phyloP scores from a whole-genome alignment of 2,888 invertebrate species.

The Heliconius ethilla region DNA sequence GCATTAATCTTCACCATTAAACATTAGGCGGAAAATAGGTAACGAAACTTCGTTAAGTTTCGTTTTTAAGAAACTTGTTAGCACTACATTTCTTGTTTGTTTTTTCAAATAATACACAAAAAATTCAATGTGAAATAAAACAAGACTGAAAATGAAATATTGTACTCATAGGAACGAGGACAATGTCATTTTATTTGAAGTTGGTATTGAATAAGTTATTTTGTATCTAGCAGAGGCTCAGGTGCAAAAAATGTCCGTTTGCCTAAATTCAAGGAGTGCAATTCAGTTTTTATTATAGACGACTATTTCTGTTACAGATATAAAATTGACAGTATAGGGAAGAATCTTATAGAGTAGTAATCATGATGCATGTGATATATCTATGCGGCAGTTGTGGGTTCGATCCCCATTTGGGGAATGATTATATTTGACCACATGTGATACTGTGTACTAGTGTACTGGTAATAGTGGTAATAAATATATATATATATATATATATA shows the following conservation, averaged over 20 bases:
- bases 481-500: not conserved
- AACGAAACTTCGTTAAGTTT: not conserved
- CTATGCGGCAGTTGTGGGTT: not conserved
- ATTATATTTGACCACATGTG: not conserved
- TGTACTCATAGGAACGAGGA: conserved; percentile 11
- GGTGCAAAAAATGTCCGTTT: conserved; percentile 30
- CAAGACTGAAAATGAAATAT: conserved; percentile 15
- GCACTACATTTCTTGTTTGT: too few species aligned
- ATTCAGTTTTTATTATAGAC: conserved; percentile 21
- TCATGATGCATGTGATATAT: not conserved
- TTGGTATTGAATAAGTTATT: conserved; percentile 37
- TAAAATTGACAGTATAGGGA: not conserved
- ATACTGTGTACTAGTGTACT: too few species aligned
- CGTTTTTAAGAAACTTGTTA: too few species aligned
- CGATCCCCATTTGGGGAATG: not conserved
- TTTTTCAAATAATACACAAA: too few species aligned
- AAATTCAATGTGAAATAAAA: conserved; percentile 3
- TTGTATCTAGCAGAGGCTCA: conserved; percentile 26
- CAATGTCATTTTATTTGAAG: conserved; percentile 31
- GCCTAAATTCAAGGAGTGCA: conserved; percentile 26
- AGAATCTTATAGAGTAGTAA: too few species aligned
- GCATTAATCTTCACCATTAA: too few species aligned
- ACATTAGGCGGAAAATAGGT: too few species aligned
- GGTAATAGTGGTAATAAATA: not conserved
- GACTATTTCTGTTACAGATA: not conserved